phyloP scores from a whole-genome alignment of 1,140 invertebrate species.

The Mya arenaria region DNA sequence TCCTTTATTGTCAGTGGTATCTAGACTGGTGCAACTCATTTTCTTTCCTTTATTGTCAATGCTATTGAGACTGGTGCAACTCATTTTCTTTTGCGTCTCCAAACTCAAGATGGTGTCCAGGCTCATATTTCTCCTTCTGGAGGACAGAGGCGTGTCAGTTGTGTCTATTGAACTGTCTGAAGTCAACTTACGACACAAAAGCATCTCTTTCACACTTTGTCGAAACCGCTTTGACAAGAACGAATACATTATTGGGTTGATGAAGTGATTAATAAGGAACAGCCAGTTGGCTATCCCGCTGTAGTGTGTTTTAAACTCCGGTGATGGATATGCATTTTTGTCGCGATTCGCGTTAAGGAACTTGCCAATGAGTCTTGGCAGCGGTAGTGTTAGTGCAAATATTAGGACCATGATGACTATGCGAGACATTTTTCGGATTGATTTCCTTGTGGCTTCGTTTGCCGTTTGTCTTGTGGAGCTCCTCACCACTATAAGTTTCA shows the following conservation, averaged over 20 bases:
- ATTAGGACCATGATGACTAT: conserved; percentile 40
- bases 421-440: conserved; percentile 26
- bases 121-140: neutral
- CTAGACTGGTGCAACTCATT: too few relatives aligned
- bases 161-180: neutral
- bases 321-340: neutral
- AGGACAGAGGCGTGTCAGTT: conserved; percentile 24
- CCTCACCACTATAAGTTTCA: conserved; percentile 26
- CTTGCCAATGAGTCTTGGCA: conserved; percentile 31
- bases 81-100: too few relatives aligned
- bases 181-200: neutral
- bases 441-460: neutral
- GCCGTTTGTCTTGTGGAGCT: conserved; percentile 8
- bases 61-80: too few relatives aligned
- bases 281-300: neutral
- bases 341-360: neutral
- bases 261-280: conserved; percentile 20
- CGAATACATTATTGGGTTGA: conserved; percentile 43
- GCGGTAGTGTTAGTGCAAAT: conserved; percentile 26
- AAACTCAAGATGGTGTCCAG: conserved; percentile 4
- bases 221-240: conserved; percentile 47
- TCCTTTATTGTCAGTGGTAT: too few relatives aligned
- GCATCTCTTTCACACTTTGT: conserved; percentile 28
- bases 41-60: too few relatives aligned
- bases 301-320: conserved; percentile 12